These are phyloP conservation scores for Aelia acuminata DNA, from an alignment of 2,888 invertebrate species.

Conservation along the genomic window DNA sequence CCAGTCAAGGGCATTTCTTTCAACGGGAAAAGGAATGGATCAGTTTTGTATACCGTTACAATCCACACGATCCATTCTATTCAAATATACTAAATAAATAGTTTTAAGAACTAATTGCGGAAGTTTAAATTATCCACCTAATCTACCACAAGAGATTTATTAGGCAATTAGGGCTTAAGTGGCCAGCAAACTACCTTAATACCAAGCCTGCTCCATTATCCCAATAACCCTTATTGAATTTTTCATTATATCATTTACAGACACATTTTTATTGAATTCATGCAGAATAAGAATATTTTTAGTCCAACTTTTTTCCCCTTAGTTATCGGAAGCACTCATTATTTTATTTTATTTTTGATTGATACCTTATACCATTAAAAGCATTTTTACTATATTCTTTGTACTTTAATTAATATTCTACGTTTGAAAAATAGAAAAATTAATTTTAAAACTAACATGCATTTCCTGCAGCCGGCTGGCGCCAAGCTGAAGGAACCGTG, in stretches of 20 bases:
- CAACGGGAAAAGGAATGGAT: too few relatives aligned
- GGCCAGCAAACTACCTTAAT: slow-evolving; percentile 18
- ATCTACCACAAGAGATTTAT: slow-evolving; percentile 23
- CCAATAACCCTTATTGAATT: not conserved
- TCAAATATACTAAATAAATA: slow-evolving; percentile 13
- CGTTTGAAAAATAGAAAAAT: too few relatives aligned
- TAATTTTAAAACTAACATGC: too few relatives aligned
- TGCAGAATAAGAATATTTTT: too few relatives aligned
- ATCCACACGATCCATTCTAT: not conserved
- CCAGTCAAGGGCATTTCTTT: too few relatives aligned
- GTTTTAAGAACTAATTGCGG: not conserved
- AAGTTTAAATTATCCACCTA: slow-evolving; percentile 19
- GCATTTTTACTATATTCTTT: too few relatives aligned
- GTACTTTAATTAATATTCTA: too few relatives aligned
- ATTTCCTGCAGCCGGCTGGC: too few relatives aligned
- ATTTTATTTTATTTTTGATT: too few relatives aligned
- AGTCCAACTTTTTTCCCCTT: too few relatives aligned
- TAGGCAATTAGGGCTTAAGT: slow-evolving; percentile 16
- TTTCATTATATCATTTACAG: not conserved
- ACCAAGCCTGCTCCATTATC: not conserved
- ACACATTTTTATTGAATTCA: not conserved
- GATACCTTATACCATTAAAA: too few relatives aligned
- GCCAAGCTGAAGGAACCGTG: not conserved
- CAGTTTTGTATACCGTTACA: not conserved
- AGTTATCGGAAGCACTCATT: too few relatives aligned